Conservation (phyloP, 2,113 vertebrate genomes). For the Reinhardtius hippoglossoides region DNA sequence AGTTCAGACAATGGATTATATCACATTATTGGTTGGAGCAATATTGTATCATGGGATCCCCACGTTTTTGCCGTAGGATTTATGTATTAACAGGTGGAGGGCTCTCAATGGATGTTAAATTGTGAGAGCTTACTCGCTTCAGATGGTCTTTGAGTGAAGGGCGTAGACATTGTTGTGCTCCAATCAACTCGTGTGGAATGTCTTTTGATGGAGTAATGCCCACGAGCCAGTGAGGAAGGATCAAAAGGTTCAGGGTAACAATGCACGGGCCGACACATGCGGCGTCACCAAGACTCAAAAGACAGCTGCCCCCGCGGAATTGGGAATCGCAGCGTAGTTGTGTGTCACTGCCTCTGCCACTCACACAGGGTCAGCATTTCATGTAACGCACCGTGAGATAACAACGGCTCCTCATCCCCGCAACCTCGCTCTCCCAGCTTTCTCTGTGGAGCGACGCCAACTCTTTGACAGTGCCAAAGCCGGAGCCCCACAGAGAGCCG, state of each 20-base stretch:
- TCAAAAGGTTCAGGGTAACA: conserved; percentile 75
- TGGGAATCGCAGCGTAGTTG: conserved; percentile 37
- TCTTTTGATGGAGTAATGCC: conserved; percentile 63
- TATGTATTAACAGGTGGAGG: conserved; percentile 63
- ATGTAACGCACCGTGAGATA: conserved; percentile 43
- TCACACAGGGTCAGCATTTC: conserved; percentile 42
- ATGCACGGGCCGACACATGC: conserved; percentile 64
- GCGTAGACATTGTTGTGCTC: conserved; percentile 68
- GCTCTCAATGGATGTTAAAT: conserved; percentile 24
- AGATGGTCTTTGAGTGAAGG: conserved; percentile 65
- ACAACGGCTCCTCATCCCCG: conserved; percentile 38
- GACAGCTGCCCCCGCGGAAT: conserved; percentile 61
- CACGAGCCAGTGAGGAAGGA: conserved; percentile 61
- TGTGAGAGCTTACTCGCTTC: conserved; percentile 37
- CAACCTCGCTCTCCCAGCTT: conserved; percentile 52
- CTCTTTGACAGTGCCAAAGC: conserved; percentile 57
- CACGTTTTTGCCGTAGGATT: conserved; percentile 39
- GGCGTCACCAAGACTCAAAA: conserved; percentile 57
- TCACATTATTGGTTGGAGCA: conserved; percentile 29
- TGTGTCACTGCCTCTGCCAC: conserved; percentile 17
- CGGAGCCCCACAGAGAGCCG: conserved; percentile 47
- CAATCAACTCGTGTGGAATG: conserved; percentile 70
- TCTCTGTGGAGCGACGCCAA: conserved; percentile 57
- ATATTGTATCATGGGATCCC: conserved; percentile 17
- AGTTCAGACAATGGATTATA: neutral